These are phyloP conservation scores for Eretmocerus hayati DNA, from an alignment of 2,888 invertebrate species.

Conservation along the genomic window DNA sequence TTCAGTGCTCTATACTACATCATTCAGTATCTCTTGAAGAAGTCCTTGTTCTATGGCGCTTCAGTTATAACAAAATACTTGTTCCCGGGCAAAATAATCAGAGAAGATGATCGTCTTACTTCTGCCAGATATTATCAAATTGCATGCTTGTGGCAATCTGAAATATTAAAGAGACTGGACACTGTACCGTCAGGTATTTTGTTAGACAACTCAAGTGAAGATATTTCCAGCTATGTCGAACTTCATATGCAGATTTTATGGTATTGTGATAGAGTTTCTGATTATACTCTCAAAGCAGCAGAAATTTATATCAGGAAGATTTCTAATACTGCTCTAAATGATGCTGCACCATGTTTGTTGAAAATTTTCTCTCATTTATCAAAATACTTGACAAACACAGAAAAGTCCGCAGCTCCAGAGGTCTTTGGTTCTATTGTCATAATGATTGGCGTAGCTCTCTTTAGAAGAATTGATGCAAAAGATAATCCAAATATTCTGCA, in stretches of 20 bases:
- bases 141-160: conserved; percentile 27
- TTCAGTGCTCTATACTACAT: conserved; percentile 35
- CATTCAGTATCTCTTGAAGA: conserved; percentile 28
- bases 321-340: background rate
- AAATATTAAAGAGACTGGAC: conserved; percentile 15
- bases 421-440: conserved; percentile 7
- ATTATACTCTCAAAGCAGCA: conserved; percentile 4
- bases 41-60: conserved; percentile 30
- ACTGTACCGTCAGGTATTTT: conserved; percentile 1
- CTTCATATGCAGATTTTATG: conserved; percentile 14
- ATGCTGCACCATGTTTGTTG: conserved; percentile 5
- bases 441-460: conserved; percentile 9
- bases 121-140: conserved; percentile 19
- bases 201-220: conserved; percentile 1
- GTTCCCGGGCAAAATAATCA: conserved; percentile 19
- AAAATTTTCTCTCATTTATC: conserved; percentile 7
- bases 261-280: conserved; percentile 8
- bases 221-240: conserved; percentile 1
- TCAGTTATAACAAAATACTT: conserved; percentile 27
- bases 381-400: conserved; percentile 7
- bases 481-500: conserved; percentile 13
- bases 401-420: conserved; percentile 2
- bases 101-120: conserved; percentile 1
- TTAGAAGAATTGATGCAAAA: conserved; percentile 13
- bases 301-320: conserved; percentile 14